A percentile compares a stretch with the other conserved stretches of the same genome.
phyloP scores from a whole-genome alignment of 2,888 invertebrate species.

The Epinotia ramella region DNA sequence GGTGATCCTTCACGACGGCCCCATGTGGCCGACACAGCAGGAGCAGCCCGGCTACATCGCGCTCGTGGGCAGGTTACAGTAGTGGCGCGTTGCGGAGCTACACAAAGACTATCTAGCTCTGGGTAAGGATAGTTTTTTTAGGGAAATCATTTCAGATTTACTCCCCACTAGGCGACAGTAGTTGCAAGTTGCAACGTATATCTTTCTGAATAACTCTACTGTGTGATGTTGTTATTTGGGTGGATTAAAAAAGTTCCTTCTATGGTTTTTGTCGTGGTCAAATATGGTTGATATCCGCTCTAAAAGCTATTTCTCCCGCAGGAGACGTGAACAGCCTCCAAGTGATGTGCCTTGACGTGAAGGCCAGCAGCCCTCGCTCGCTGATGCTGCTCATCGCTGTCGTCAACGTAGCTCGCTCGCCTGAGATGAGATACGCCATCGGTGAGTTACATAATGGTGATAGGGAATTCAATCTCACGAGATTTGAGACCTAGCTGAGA shows the following conservation, averaged over 20 bases:
- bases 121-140: too few relatives aligned
- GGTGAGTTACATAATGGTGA: constrained; percentile 74
- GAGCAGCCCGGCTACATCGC: constrained; percentile 84
- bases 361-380: constrained; percentile 86
- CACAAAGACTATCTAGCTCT: constrained; percentile 85
- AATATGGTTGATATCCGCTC: constrained; percentile 1
- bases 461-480: too few relatives aligned
- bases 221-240: too few relatives aligned
- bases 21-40: constrained; percentile 82
- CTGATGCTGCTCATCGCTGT: constrained; percentile 90
- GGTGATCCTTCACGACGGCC: constrained; percentile 84
- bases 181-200: too few relatives aligned
- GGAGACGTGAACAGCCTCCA: constrained; percentile 88
- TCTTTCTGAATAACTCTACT: too few relatives aligned
- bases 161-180: too few relatives aligned
- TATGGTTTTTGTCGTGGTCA: too few relatives aligned
- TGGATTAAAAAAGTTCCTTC: too few relatives aligned
- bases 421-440: constrained; percentile 89
- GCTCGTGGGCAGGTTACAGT: constrained; percentile 58
- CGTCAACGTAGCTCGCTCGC: constrained; percentile 87
- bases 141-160: too few relatives aligned
- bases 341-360: constrained; percentile 92
- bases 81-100: constrained; percentile 91
- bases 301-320: constrained; percentile 46
- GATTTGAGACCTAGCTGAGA: too few relatives aligned